Evolutionary conservation across 2,113 vertebrate genomes (phyloP).

Genomic region (Delphinus delphis): DNA sequence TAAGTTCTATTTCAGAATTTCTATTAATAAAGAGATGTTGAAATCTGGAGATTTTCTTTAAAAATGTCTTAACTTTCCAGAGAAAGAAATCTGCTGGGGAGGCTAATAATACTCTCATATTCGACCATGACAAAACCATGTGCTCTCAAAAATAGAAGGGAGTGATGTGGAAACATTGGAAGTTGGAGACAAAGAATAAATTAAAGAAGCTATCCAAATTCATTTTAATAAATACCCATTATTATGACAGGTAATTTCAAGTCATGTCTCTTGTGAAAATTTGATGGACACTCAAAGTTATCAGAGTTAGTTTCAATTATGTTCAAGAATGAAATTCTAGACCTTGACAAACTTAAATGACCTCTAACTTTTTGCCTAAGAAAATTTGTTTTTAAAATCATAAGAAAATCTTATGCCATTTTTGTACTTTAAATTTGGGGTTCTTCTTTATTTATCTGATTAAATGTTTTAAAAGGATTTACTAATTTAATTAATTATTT

Average conservation of each 20-base stretch:
- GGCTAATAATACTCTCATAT: conserved; percentile 45
- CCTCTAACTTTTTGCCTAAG: background rate
- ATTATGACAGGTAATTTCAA: conserved; percentile 79
- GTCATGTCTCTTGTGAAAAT: conserved; percentile 66
- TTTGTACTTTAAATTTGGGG: background rate
- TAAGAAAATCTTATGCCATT: background rate
- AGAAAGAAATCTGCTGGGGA: background rate
- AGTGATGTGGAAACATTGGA: background rate
- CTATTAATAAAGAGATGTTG: background rate
- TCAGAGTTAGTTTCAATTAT: conserved; percentile 50
- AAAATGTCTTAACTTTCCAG: background rate
- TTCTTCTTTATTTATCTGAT: background rate
- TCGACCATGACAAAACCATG: background rate
- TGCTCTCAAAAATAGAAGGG: conserved; percentile 45
- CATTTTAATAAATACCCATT: conserved; percentile 72
- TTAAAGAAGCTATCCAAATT: conserved; percentile 73
- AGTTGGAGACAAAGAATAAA: conserved; percentile 57
- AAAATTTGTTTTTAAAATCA: conserved; percentile 38
- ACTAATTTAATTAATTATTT: background rate
- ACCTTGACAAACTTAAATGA: conserved; percentile 69
- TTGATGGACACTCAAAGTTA: conserved; percentile 74
- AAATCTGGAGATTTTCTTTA: conserved; percentile 18
- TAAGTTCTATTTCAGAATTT: background rate
- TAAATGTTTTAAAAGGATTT: background rate
- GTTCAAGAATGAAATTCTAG: conserved; percentile 63